phyloP scores from a whole-genome alignment of 2,888 invertebrate species.

The Hyposoter dolosus region DNA sequence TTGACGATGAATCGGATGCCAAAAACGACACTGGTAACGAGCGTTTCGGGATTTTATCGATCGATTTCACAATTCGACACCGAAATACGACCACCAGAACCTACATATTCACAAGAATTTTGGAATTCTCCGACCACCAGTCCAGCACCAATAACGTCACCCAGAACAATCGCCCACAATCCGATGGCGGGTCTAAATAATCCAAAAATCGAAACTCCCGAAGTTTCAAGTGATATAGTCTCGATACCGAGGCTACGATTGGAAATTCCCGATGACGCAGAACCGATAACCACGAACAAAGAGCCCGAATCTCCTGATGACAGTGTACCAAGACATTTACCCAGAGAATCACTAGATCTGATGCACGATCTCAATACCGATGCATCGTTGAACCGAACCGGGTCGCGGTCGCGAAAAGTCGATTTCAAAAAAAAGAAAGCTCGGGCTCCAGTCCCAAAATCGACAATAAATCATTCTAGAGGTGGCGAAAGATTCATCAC shows the following conservation, averaged over 20 bases:
- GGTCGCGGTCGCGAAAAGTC: constrained; percentile 57
- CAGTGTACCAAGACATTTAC: constrained; percentile 50
- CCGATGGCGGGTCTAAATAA: constrained; percentile 40
- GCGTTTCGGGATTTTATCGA: constrained; percentile 73
- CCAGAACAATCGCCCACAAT: constrained; percentile 35
- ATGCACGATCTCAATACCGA: constrained; percentile 49
- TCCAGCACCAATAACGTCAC: constrained; percentile 31
- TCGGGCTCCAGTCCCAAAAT: constrained; percentile 67
- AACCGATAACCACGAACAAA: constrained; percentile 16
- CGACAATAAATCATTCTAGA: constrained; percentile 2
- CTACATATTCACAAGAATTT: constrained; percentile 26
- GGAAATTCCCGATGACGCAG: constrained; percentile 13
- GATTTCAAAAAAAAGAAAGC: constrained; percentile 70
- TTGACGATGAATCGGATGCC: constrained; percentile 75
- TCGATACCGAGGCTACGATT: constrained; percentile 10
- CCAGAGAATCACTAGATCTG: constrained; percentile 64
- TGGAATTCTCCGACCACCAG: not conserved
- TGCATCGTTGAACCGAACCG: constrained; percentile 41
- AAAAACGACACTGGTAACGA: constrained; percentile 30
- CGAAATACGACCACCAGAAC: constrained; percentile 42
- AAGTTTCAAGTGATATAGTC: constrained; percentile 6
- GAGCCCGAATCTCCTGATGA: constrained; percentile 42
- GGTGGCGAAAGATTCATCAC: constrained; percentile 23
- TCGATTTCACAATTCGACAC: constrained; percentile 70
- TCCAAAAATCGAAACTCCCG: constrained; percentile 1